phyloP scores from a whole-genome alignment of 2,797 vertebrate genomes.

The Gadopsis marmoratus region DNA sequence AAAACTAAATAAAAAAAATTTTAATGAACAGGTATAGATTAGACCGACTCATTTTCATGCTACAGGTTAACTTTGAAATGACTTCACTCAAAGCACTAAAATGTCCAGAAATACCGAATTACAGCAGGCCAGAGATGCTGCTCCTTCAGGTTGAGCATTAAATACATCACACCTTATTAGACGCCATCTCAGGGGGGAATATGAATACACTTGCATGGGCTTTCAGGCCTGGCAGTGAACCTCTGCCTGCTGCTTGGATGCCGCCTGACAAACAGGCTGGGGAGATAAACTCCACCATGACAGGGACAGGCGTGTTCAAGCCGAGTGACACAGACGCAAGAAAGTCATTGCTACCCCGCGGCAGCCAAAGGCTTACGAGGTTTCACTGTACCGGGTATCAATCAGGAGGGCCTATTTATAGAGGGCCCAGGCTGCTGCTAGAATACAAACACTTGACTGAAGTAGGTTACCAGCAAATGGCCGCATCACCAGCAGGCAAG shows the following conservation, averaged over 20 bases:
- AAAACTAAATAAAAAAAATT: not conserved
- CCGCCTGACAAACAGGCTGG: conserved; percentile 44
- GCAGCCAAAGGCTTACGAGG: conserved; percentile 69
- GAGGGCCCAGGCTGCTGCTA: conserved; percentile 60
- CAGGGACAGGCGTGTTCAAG: conserved; percentile 68
- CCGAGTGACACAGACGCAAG: conserved; percentile 59
- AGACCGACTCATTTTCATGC: not conserved
- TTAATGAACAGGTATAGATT: not conserved
- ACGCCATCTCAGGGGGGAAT: conserved; percentile 7
- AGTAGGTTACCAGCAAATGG: conserved; percentile 77
- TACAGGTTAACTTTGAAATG: not conserved
- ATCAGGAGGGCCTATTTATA: conserved; percentile 83
- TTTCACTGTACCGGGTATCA: conserved; percentile 73
- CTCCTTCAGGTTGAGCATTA: conserved; percentile 41
- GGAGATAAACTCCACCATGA: conserved; percentile 63
- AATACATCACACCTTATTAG: conserved; percentile 54
- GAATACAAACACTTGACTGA: conserved; percentile 78
- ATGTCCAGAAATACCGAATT: conserved; percentile 13
- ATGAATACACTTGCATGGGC: conserved; percentile 1
- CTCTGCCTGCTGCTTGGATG: conserved; percentile 34
- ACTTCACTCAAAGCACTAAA: not conserved
- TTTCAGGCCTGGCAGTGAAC: conserved; percentile 20
- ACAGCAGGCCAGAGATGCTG: not conserved
- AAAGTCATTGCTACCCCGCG: conserved; percentile 76
- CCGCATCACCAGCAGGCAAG: conserved; percentile 39